Percentiles rank a stretch among this genome's conserved stretches.
Conservation (phyloP, 2,113 vertebrate genomes). For the Cebus imitator region DNA sequence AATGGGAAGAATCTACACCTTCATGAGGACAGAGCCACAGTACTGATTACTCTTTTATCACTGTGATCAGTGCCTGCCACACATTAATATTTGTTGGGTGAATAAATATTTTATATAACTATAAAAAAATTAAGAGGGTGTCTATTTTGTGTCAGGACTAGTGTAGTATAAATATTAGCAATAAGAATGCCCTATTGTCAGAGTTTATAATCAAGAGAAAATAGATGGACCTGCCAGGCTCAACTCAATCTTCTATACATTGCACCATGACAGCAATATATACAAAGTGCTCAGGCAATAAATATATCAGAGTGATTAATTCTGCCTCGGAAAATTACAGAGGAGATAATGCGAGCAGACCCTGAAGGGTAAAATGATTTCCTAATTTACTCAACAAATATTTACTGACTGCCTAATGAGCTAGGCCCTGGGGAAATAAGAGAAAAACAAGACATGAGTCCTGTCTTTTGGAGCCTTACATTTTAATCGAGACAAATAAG, state of each 20-base stretch:
- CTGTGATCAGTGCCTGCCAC: background rate
- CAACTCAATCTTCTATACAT: background rate
- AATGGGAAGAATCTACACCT: background rate
- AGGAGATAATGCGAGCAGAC: background rate
- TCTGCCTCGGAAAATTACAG: background rate
- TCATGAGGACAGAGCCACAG: background rate
- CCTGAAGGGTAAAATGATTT: background rate
- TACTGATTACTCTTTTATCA: background rate
- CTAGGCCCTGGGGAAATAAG: background rate
- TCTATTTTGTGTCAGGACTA: background rate
- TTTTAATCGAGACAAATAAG: background rate
- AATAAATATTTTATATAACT: background rate
- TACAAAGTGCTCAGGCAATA: background rate
- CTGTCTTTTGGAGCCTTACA: background rate
- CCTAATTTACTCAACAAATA: background rate
- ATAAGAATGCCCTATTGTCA: background rate
- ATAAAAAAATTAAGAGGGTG: background rate
- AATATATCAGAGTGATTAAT: background rate
- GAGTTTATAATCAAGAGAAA: background rate
- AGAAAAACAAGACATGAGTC: background rate
- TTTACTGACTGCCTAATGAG: background rate
- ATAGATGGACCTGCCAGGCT: background rate
- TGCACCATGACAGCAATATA: background rate
- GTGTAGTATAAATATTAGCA: background rate
- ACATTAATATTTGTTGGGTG: background rate